phyloP scores from a whole-genome alignment of 2,888 invertebrate species.

The Apeira syringaria region DNA sequence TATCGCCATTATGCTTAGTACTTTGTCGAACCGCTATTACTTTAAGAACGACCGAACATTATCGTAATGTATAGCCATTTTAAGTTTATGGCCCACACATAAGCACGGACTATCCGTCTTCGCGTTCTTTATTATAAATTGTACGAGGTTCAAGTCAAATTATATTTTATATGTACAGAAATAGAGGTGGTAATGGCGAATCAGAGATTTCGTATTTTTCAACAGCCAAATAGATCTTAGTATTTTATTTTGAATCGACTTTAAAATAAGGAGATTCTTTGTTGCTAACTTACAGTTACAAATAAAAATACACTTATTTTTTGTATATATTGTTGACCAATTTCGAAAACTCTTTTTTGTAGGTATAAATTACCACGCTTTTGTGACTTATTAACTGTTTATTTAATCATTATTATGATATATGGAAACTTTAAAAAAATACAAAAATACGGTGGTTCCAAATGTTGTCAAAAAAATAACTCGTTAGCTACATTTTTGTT shows the following conservation, averaged over 20 bases:
- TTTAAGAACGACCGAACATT: constrained; percentile 58
- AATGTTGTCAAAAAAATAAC: too few relatives aligned
- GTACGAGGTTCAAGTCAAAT: constrained; percentile 29
- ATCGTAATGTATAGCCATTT: constrained; percentile 66
- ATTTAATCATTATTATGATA: too few relatives aligned
- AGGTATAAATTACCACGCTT: too few relatives aligned
- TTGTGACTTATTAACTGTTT: too few relatives aligned
- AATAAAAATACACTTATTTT: too few relatives aligned
- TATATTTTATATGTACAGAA: constrained; percentile 21
- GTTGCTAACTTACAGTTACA: too few relatives aligned
- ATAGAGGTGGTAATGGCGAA: constrained; percentile 13
- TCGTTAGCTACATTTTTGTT: too few relatives aligned
- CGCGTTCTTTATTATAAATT: constrained; percentile 38
- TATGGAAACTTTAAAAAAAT: too few relatives aligned
- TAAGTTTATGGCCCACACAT: constrained; percentile 60
- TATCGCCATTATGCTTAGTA: constrained; percentile 47
- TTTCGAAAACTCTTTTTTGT: too few relatives aligned
- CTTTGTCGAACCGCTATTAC: constrained; percentile 56
- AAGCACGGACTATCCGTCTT: constrained; percentile 48
- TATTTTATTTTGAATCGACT: not conserved
- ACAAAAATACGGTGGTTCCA: too few relatives aligned
- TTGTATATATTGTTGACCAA: too few relatives aligned
- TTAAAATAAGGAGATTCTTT: too few relatives aligned
- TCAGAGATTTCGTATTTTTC: not conserved
- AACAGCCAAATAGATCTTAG: not conserved